Evolutionary conservation across 2,113 vertebrate species (phyloP).

Genomic region (Pipra filicauda): DNA sequence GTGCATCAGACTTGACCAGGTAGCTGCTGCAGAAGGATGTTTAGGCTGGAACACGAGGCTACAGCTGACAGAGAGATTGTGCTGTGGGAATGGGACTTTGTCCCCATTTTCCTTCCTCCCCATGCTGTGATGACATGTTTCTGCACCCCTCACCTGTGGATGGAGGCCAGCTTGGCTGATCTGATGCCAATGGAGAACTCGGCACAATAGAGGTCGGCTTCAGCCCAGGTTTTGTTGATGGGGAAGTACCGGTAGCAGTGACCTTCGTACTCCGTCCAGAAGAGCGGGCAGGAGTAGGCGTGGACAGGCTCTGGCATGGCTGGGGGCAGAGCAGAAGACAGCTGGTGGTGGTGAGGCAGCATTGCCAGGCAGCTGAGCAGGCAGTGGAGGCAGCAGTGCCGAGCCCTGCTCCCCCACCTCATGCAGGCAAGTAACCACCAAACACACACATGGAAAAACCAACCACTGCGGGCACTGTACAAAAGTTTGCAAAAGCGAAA

Average conservation of each 20-base stretch:
- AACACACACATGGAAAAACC: accelerated
- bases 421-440: background rate
- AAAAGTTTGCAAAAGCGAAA: background rate
- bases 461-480: accelerated
- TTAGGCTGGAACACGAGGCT: background rate
- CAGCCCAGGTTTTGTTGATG: constrained; percentile 81
- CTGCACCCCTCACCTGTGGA: constrained; percentile 75
- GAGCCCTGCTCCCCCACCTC: background rate
- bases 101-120: background rate
- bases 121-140: background rate
- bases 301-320: constrained; percentile 69
- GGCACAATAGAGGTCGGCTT: constrained; percentile 77
- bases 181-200: constrained; percentile 81
- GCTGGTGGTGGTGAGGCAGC: background rate
- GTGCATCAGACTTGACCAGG: background rate
- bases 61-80: background rate
- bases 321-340: constrained; percentile 33
- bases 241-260: constrained; percentile 82
- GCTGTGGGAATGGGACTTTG: background rate
- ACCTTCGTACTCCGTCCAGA: constrained; percentile 82
- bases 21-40: accelerated
- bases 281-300: constrained; percentile 76
- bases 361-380: background rate
- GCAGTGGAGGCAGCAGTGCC: background rate
- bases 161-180: constrained; percentile 81